Evolutionary conservation across 1,140 invertebrate species (phyloP), one percentile per base, ranked within the genome.

Genomic region (Agrypnia vestita): DNA sequence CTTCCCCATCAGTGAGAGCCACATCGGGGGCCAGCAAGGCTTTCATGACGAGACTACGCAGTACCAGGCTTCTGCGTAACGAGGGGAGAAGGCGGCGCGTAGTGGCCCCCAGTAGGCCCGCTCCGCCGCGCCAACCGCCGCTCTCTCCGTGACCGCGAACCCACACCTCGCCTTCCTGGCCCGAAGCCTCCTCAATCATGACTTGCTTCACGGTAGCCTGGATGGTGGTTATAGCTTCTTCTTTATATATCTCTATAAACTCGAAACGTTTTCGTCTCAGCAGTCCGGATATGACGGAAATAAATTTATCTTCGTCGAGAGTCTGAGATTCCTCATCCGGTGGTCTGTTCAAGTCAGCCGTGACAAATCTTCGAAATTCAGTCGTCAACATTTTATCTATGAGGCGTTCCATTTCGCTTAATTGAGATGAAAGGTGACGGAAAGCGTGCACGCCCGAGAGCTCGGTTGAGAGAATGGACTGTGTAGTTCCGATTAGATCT

Each of bases 361-460:
- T 96, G 56, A 97, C 94, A 87, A 97, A 98, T 83, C 95, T 93
- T 85, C 96, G 94, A 89, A 99, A 99, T 87, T 99, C 98, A 62
- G 96, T 96, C 69, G 94, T 94, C 80, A 99, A 91, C 96, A 99
- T 98, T 89, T 97, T 98, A 84, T 99, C 97, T 84, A 99, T 99
- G 6, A 98, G 90, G 85, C 96, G 95, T 85, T 97, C 95, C 93
- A 99, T 97, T 92, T 99, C 98, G 79, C 94, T 95, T n/a, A 99
- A 90, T 89, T 99, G 97, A 61, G 96, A 97, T 82, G 96, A 95
- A 81, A 99, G 90, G 90, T 99, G 97, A 86, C 98, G 95, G 86
- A 99, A 98, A 87, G 97, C 97, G 85, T 97, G 95, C 61, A 99
- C 93, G 35, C 97, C 97, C 77, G 94, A 93, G 61, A 99, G 89